Base-by-base conservation (phyloP, 2,113 vertebrate genomes). In the Chascanopsetta lugubris region DNA sequence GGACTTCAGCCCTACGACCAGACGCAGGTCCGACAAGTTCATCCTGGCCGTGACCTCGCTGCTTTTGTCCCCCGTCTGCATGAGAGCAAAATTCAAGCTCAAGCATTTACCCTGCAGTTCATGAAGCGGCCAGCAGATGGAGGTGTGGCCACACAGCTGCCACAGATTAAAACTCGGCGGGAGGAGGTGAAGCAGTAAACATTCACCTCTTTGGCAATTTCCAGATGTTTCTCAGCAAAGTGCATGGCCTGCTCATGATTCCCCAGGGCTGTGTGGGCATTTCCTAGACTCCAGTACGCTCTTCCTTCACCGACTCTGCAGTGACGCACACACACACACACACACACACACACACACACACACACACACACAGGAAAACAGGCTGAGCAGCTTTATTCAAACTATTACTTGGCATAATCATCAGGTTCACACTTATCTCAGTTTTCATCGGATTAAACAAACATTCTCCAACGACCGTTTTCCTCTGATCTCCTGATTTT, bases 221-320 rank as follows among this genome's bases (percentile, higher is more conserved):
- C 96, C 91, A 99, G 85, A 91, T 99, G 97, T 87, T 94, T 97
- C 83, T 96, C 94, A 67, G 96, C 95, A 15, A 97, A 99, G 64
- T 94, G 92, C 92, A 99, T 93, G 7, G 97, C 97, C 85, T 97
- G 93, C 67, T 96, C 93, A 2, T 99, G 96, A 85, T 96, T 97
- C 80, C 97, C 97, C 69, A 99, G 90, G 59, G 96, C 97, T 13
- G 96, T 98, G 46, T 98, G 94, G 22, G 95, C 96, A n/a, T 99
- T 98, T 85, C 97, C 97, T 79, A 99, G 93, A 85, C 97, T 99
- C 97, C 97, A 99, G 84, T 95, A 98, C 0, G 95, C 96, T 92
- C 96, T 92, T 75, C 96, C 95, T 91, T 98, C 95, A 25, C 96
- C 96, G 60, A 97, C 94, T 79, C 96, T 98, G 89, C 29, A 93